Evolutionary conservation across 2,888 invertebrate genomes (phyloP).

Genomic region (Yponomeuta cagnagella): DNA sequence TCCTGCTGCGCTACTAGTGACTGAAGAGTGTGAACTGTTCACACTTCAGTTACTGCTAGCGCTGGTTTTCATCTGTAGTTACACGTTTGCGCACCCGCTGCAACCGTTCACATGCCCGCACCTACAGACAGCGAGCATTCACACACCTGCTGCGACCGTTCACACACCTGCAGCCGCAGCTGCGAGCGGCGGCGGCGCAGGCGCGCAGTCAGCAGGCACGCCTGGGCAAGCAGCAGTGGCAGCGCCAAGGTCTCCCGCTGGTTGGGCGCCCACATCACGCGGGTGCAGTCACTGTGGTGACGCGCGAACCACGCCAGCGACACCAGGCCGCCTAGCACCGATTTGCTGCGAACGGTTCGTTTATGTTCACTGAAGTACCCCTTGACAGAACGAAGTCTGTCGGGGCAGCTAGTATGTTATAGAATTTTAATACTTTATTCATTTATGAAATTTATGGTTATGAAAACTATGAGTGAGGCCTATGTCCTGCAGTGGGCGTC

Average conservation of each 20-base stretch:
- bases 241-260: constrained; percentile 91
- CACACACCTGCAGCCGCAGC: background rate
- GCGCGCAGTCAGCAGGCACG: constrained; percentile 78
- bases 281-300: constrained; percentile 88
- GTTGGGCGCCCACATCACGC: constrained; percentile 91
- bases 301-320: constrained; percentile 84
- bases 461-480: too few relatives aligned
- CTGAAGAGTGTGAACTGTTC: too few relatives aligned
- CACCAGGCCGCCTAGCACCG: constrained; percentile 83
- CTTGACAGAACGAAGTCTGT: too few relatives aligned
- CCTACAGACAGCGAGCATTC: constrained; percentile 17
- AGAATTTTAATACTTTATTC: too few relatives aligned
- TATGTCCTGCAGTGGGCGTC: too few relatives aligned
- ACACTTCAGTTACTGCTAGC: too few relatives aligned
- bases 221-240: constrained; percentile 85
- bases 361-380: too few relatives aligned
- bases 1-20: too few relatives aligned
- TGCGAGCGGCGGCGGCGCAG: constrained; percentile 39
- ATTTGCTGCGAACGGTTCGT: constrained; percentile 65
- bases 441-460: too few relatives aligned
- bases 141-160: constrained; percentile 60
- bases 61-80: too few relatives aligned
- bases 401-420: too few relatives aligned
- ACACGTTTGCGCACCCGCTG: too few relatives aligned
- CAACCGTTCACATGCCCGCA: constrained; percentile 76